phyloP scores from a whole-genome alignment of 2,888 invertebrate genomes.

The Coremacera marginata region DNA sequence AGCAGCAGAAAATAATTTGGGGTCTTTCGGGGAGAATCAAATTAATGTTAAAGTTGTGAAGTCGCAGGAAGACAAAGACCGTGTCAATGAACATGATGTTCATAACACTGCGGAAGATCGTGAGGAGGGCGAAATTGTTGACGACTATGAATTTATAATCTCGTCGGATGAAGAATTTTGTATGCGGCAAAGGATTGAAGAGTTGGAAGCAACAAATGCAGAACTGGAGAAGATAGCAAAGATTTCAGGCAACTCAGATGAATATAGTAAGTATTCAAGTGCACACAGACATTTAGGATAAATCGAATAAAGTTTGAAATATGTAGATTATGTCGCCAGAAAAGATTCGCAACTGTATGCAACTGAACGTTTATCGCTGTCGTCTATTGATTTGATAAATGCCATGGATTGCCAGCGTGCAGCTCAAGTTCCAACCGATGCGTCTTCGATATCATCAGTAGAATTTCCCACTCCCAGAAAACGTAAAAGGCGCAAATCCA shows the following conservation, averaged over 20 bases:
- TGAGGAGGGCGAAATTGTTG: conserved; percentile 68
- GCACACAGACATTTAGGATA: not conserved
- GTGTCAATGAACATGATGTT: not conserved
- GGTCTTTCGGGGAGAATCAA: not conserved
- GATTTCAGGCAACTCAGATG: conserved; percentile 60
- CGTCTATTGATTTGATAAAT: not conserved
- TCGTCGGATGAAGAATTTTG: conserved; percentile 67
- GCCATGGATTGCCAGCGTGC: conserved; percentile 38
- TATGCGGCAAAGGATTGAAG: conserved; percentile 64
- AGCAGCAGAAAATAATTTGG: not conserved
- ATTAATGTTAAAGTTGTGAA: conserved; percentile 21
- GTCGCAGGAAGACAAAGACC: conserved; percentile 15
- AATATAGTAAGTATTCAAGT: conserved; percentile 57
- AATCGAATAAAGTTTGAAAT: not conserved
- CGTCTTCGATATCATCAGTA: conserved; percentile 50
- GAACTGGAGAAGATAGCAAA: conserved; percentile 67
- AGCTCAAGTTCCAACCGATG: conserved; percentile 48
- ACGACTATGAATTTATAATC: conserved; percentile 67
- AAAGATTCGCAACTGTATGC: not conserved
- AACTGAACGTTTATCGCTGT: not conserved
- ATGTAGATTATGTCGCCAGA: not conserved
- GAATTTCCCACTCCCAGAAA: conserved; percentile 51
- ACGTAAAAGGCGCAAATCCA: conserved; percentile 44
- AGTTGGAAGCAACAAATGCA: conserved; percentile 67
- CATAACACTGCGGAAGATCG: conserved; percentile 42